Conservation (phyloP, 2,888 invertebrate genomes). For the Cremastobaeus sp. region DNA sequence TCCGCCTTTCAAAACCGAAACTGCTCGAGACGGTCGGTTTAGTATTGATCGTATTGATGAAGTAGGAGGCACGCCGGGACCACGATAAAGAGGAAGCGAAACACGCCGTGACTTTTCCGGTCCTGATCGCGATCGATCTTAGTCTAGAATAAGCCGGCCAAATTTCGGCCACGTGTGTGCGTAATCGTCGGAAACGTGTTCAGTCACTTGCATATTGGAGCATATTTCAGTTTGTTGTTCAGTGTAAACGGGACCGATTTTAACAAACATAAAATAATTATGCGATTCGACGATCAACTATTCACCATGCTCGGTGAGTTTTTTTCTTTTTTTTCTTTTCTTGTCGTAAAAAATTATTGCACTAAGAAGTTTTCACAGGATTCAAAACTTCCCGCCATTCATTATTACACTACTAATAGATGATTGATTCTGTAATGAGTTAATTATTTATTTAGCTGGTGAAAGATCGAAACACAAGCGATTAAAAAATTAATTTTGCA, state of each 20-base stretch:
- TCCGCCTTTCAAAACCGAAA: constrained; percentile 72
- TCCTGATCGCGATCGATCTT: constrained; percentile 44
- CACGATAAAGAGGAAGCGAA: constrained; percentile 30
- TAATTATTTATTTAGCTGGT: no score
- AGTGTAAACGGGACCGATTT: constrained; percentile 7
- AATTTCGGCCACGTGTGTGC: constrained; percentile 34
- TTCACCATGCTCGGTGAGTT: constrained; percentile 72
- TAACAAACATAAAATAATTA: constrained; percentile 53
- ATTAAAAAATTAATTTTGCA: no score
- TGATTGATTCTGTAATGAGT: no score
- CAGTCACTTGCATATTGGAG: constrained; percentile 7
- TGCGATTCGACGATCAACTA: constrained; percentile 74
- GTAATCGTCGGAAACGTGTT: constrained; percentile 8
- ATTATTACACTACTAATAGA: no score
- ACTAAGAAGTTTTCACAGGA: not conserved
- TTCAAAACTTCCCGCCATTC: no score
- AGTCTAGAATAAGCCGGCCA: constrained; percentile 24
- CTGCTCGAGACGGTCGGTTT: constrained; percentile 69
- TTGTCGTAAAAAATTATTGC: no score
- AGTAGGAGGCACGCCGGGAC: constrained; percentile 48
- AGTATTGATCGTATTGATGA: constrained; percentile 65
- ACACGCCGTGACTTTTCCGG: constrained; percentile 26
- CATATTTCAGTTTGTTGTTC: constrained; percentile 31
- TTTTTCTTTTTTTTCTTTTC: no score
- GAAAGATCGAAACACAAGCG: no score